These are phyloP conservation scores for Campaea margaritaria DNA, from an alignment of 2,888 invertebrate species.

Conservation along the genomic window DNA sequence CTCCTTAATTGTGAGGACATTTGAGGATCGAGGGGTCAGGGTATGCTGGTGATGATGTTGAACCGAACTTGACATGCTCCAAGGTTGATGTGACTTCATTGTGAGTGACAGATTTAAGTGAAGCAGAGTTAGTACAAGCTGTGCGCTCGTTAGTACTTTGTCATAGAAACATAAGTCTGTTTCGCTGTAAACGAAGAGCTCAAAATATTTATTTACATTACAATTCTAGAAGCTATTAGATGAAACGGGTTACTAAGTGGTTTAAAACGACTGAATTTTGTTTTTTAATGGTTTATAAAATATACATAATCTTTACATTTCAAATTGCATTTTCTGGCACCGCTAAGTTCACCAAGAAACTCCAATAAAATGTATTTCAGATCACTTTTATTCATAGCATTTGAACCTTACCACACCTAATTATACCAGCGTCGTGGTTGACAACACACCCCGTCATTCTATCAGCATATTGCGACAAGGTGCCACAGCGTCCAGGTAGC, in stretches of 20 bases:
- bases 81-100: slow-evolving; percentile 57
- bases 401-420: too few relatives aligned
- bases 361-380: too few relatives aligned
- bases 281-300: too few relatives aligned
- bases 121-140: slow-evolving; percentile 36
- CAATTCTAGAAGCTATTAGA: too few relatives aligned
- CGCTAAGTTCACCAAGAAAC: too few relatives aligned
- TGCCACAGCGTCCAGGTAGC: background rate
- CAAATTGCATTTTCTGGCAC: too few relatives aligned
- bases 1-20: background rate
- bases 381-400: too few relatives aligned
- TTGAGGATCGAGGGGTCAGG: slow-evolving; percentile 5
- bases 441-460: background rate
- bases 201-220: too few relatives aligned
- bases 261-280: too few relatives aligned
- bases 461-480: background rate
- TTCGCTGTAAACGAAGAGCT: background rate
- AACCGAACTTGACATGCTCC: slow-evolving; percentile 56
- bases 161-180: background rate
- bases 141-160: slow-evolving; percentile 11
- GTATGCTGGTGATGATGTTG: slow-evolving; percentile 18
- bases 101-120: slow-evolving; percentile 58
- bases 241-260: too few relatives aligned
- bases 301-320: too few relatives aligned
- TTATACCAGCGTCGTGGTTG: too few relatives aligned